A percentile compares a stretch with the other conserved stretches of the same genome.
These are phyloP conservation scores for Pelobates fuscus DNA, from an alignment of 2,113 vertebrate species.

Conservation along the genomic window DNA sequence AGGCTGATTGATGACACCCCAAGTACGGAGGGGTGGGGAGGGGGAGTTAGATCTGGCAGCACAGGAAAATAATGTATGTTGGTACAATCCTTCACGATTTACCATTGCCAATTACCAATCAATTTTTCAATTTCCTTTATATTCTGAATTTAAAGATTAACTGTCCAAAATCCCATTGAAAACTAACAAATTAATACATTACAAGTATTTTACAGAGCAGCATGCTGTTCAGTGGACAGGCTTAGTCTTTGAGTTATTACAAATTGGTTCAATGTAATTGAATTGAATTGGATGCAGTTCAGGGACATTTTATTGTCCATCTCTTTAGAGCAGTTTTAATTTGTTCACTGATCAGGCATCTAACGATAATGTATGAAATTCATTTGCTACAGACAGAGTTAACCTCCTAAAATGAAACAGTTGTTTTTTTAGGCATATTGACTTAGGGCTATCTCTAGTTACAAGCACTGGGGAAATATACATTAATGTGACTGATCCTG, in stretches of 20 bases:
- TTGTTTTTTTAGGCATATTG: slow-evolving; percentile 26
- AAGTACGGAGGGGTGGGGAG: too few relatives aligned
- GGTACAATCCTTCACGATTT: too few relatives aligned
- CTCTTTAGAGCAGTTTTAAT: background rate
- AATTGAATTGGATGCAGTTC: slow-evolving; percentile 1
- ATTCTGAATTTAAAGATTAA: background rate
- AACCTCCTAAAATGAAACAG: slow-evolving; percentile 5
- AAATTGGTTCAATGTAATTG: background rate
- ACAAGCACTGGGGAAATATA: slow-evolving; percentile 12
- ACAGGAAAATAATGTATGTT: too few relatives aligned
- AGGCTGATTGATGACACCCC: too few relatives aligned
- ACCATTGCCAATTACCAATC: background rate
- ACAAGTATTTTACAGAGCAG: background rate
- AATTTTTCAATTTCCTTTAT: background rate
- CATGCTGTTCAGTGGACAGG: background rate
- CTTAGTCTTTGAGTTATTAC: background rate
- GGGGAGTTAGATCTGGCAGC: too few relatives aligned
- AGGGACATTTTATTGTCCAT: background rate
- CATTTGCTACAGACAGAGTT: background rate
- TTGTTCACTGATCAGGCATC: background rate
- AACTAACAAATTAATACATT: too few relatives aligned
- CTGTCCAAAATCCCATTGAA: too few relatives aligned
- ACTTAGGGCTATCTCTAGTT: slow-evolving; percentile 12
- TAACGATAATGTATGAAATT: background rate
- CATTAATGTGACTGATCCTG: slow-evolving; percentile 24